A percentile compares a stretch with the other conserved stretches of the same genome.
These are phyloP conservation scores for Papilio helenus DNA, from an alignment of 1,140 invertebrate genomes.

Conservation along the genomic window DNA sequence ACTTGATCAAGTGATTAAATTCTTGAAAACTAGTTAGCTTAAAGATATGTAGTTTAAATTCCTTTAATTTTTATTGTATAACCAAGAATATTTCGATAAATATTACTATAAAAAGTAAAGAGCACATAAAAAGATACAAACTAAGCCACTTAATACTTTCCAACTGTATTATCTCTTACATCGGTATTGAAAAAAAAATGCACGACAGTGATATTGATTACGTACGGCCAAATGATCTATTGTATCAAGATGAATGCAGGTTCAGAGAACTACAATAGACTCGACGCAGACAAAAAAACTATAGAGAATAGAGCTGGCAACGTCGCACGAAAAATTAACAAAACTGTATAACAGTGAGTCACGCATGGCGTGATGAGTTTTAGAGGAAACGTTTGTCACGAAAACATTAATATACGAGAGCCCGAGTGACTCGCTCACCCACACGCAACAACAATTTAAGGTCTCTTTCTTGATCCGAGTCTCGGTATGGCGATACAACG, in stretches of 20 bases:
- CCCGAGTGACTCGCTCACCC: slow-evolving; percentile 41
- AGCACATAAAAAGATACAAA: not conserved
- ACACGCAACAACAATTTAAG: slow-evolving; percentile 56
- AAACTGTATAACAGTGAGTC: slow-evolving; percentile 67
- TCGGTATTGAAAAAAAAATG: not conserved
- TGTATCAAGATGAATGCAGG: slow-evolving; percentile 36
- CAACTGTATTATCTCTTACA: slow-evolving; percentile 17
- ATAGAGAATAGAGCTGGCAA: slow-evolving; percentile 47
- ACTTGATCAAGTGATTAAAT: slow-evolving; percentile 24
- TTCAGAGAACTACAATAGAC: slow-evolving; percentile 46
- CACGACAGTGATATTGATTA: slow-evolving; percentile 32
- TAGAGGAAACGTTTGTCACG: slow-evolving; percentile 71
- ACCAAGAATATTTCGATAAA: not conserved
- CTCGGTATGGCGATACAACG: not conserved
- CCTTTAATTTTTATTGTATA: not conserved
- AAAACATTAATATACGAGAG: slow-evolving; percentile 61
- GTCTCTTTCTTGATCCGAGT: slow-evolving; percentile 44
- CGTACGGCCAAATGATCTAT: slow-evolving; percentile 28
- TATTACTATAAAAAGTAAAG: not conserved
- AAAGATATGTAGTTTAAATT: not conserved
- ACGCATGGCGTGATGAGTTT: slow-evolving; percentile 71
- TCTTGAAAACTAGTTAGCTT: not conserved
- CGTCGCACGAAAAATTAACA: slow-evolving; percentile 63
- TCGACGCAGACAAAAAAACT: slow-evolving; percentile 38
- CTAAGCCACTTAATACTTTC: not conserved